Base-by-base conservation (phyloP, 1,140 invertebrate species). In the Hesperophylax magnus region DNA sequence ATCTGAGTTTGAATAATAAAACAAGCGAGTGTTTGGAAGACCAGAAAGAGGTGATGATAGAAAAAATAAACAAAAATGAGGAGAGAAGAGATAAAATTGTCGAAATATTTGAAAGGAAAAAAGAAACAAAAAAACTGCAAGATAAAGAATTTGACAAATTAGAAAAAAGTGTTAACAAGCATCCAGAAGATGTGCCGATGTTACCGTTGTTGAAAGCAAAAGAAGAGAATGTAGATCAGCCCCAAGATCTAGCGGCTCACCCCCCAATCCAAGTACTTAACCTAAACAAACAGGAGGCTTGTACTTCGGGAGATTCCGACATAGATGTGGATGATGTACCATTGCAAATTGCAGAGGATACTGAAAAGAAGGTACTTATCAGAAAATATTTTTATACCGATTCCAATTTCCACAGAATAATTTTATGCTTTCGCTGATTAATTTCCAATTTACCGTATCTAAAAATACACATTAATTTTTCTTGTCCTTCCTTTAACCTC, bases 281-380 rank as follows among this genome's bases (percentile, higher is more conserved):
- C 39, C 18, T 79, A 15, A 27, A 47, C 58, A 79, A 77, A 61
- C 77, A 77, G 20, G 81, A 82, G 9, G 58, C 63, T 56, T 72
- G 80, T 27, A 58, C 47, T 22, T 82, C 81, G 17, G 81, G 81
- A 17, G 81, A 82, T 65, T 82, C 81, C 7, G 81, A 82, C 27
- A 14, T 14, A 47, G 39, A 47, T 47, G 53, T 54, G 69, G 81
- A 82, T 60, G 77, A 75, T 52, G 24, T 47, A 47, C 39, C 60
- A 24, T 18, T 54, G 63, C 77, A 72, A n/a, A 72, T 72, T 14
- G 47, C 24, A n/a, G 69, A 72, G 24, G 69, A 72, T 52, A 34
- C 63, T 31, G 63, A 67, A 67, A 67, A 67, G n/a, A 67, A 67
- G 63, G 63, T 67, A 67, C 9, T 47, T 34, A 34, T 11, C 11